phyloP scores from a whole-genome alignment of 1,140 invertebrate genomes.

The Oedothorax gibbosus region DNA sequence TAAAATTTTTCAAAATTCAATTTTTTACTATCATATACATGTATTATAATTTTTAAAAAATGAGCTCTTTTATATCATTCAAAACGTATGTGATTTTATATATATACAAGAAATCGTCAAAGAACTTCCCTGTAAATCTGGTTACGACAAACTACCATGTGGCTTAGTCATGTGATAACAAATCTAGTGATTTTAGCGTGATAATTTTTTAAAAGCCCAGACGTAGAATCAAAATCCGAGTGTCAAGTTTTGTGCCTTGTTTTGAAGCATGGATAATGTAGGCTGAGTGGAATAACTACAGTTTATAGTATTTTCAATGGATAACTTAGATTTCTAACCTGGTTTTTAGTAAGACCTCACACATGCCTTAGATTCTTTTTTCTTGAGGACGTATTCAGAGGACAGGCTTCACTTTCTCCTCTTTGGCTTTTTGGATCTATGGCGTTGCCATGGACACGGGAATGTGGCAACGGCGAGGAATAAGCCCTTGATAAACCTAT shows the following conservation, averaged over 20 bases:
- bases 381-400: too few species aligned
- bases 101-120: too few species aligned
- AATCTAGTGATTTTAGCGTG: constrained; percentile 54
- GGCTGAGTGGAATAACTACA: neutral
- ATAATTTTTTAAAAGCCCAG: constrained; percentile 56
- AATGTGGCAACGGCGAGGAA: neutral
- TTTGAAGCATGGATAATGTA: constrained; percentile 44
- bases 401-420: too few species aligned
- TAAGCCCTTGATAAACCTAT: too few species aligned
- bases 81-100: too few species aligned
- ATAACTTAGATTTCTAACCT: constrained; percentile 48
- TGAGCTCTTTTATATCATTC: too few species aligned
- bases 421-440: too few species aligned
- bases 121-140: constrained; percentile 4
- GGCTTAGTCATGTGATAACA: constrained; percentile 52
- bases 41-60: too few species aligned
- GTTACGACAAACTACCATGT: constrained; percentile 33
- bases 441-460: neutral
- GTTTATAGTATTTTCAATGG: constrained; percentile 42
- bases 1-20: too few species aligned
- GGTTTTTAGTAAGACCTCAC: constrained; percentile 41
- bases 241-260: constrained; percentile 59
- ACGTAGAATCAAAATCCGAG: constrained; percentile 56
- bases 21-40: too few species aligned
- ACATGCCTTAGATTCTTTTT: constrained; percentile 38